Percentiles rank a stretch among this genome's conserved stretches.
Conservation (phyloP, 2,888 invertebrate genomes). For the Deroplatys truncata region DNA sequence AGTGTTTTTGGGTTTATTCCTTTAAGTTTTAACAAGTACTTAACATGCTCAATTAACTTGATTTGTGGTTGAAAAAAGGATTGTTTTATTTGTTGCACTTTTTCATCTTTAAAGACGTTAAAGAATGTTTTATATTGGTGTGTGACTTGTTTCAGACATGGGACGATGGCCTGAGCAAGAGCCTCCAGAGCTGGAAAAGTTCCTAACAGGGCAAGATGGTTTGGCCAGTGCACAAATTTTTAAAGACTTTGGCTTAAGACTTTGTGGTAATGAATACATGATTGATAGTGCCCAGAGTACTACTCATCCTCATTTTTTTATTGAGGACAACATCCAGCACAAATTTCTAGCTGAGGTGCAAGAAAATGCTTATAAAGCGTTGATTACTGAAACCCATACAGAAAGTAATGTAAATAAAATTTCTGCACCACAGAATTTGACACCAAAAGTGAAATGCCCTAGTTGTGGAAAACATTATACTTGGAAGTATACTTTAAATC, state of each 20-base stretch:
- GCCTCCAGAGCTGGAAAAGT: neutral
- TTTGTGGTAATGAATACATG: neutral
- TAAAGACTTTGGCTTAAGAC: neutral
- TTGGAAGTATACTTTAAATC: constrained; percentile 14
- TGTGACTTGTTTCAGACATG: neutral
- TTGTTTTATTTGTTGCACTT: neutral
- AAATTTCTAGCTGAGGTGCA: neutral
- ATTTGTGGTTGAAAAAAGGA: neutral
- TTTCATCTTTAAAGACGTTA: neutral
- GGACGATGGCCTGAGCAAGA: neutral
- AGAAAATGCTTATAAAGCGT: neutral
- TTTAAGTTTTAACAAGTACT: neutral
- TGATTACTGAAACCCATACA: neutral
- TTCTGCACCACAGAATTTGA: neutral
- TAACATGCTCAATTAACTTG: too few relatives aligned
- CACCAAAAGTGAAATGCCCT: neutral
- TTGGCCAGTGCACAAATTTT: neutral
- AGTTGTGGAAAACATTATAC: neutral
- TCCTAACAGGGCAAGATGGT: neutral
- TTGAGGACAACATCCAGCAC: neutral
- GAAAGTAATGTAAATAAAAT: neutral
- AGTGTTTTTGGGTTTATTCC: neutral
- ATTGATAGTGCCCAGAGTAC: neutral
- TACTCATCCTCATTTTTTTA: neutral
- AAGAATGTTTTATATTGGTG: neutral